Evolutionary conservation across 37 sponge, comb jelly and placozoan species (phyloP), one percentile per base, ranked within the genome.

Genomic region (Oopsacas minuta): DNA sequence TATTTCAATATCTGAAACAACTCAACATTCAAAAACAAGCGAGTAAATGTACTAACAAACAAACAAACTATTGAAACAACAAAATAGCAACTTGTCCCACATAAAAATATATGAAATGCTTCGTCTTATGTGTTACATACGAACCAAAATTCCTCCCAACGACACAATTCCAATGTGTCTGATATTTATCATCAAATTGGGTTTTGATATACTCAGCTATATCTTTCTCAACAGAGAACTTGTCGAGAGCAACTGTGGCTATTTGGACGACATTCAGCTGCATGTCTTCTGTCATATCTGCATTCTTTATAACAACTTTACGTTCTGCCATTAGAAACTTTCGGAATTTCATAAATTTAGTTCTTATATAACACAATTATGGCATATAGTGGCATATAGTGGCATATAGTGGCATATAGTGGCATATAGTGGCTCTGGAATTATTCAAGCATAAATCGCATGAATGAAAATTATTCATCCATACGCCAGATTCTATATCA

Each of bases 201-300:
- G 94, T 97, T 92, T 97, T 97, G 88, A 97, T 91, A 87, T 90
- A 91, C 38, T 95, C 95, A 39, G 98, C 98, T 52, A 97, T 97
- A 88, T 97, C 98, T 52, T 97, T 97, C 87, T 97, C 98, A 53
- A 97, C 93, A 89, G 94, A 94, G 89, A 90, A 94, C 81, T 94
- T 96, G 88, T 96, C 97, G 90, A 96, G 90, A 0, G 97, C 97
- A 52, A 86, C 87, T 35, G 91, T 86, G 61, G 89, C 88, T 53
- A 83, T 39, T 37, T 97, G 95, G 15, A 97, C 91, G 10, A 95
- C 98, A 52, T 94, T 93, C 61, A 91, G 92, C 88, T 97, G 98
- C 95, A 97, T 95, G 86, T 97, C 98, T 39, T 97, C 98, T 25
- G 93, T 83, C 98, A 97, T 97, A 85, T 97, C 98, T 81, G 98